phyloP scores from a whole-genome alignment of 2,113 vertebrate genomes.

The Carassius carassius region DNA sequence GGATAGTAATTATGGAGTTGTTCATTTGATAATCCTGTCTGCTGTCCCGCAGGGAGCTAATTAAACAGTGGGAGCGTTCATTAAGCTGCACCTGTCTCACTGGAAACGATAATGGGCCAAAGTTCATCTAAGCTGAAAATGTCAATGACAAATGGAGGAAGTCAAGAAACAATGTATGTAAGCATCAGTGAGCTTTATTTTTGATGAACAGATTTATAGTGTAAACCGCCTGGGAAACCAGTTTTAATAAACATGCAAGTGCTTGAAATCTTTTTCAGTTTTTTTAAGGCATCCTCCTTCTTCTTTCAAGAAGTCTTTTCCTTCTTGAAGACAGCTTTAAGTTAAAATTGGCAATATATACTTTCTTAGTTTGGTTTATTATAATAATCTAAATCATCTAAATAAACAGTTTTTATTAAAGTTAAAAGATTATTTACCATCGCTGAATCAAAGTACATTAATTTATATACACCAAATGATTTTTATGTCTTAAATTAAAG shows the following conservation, averaged over 20 bases:
- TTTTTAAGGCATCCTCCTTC: neutral
- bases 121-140: constrained; percentile 54
- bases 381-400: no score
- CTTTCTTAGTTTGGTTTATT: neutral
- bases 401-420: no score
- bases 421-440: no score
- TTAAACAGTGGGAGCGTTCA: constrained; percentile 55
- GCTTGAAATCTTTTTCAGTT: neutral
- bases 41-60: constrained; percentile 54
- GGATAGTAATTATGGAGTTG: constrained; percentile 45
- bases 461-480: no score
- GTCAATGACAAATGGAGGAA: constrained; percentile 39
- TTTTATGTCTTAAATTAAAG: no score
- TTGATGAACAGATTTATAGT: neutral
- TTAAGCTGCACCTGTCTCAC: constrained; percentile 53
- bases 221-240: neutral
- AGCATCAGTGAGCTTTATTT: neutral
- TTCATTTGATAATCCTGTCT: constrained; percentile 43
- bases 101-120: constrained; percentile 53
- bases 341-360: neutral
- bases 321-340: neutral
- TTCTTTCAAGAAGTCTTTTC: no score
- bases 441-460: no score
- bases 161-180: neutral
- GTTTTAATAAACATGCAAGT: neutral